Evolutionary conservation across 2,888 invertebrate genomes (phyloP), one percentile per base, ranked within the genome.

Genomic region (Diploptera punctata): DNA sequence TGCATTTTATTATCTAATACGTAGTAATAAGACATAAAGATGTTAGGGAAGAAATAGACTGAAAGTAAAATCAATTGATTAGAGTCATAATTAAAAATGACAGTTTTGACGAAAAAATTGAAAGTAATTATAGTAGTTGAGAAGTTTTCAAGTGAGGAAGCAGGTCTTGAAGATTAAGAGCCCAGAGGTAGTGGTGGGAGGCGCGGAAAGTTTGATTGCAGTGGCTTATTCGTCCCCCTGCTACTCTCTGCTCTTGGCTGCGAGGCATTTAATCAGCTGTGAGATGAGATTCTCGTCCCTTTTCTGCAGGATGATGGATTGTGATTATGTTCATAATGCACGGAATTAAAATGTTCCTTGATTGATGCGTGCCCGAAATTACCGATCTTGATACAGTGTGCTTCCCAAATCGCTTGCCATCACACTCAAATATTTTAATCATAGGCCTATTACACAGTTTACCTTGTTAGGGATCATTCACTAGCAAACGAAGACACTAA

Each of bases 211-310:
- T 57, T 57, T 29, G 57, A 57, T 57, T 57, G 57, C 57, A 57
- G 29, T 57, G 57, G 57, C 54, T 29, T 57, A 57, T 1, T 26
- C 4, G 3, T 3, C n/a, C n/a, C n/a, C n/a, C n/a, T n/a, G n/a
- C n/a, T n/a, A n/a, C n/a, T n/a, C n/a, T 29, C 57, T 29, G 16
- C 26, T 16, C n/a, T n/a, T n/a, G n/a, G n/a, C n/a, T n/a, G n/a
- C n/a, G n/a, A n/a, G n/a, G n/a, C 57, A 57, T 57, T 57, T 57
- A 57, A 57, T 57, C 57, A 57, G 57, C 57, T 57, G 57, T 57
- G 57, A 57, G 57, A 57, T 57, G 57, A 29, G 57, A 57, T 57
- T 57, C 57, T 24, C 29, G 24, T n/a, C n/a, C n/a, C n/a, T n/a
- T n/a, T n/a, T n/a, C n/a, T n/a, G 10, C 57, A n/a, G 57, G 57